A percentile compares a stretch with the other conserved stretches of the same genome.
phyloP scores from a whole-genome alignment of 2,797 vertebrate species.

The Liparis tanakae region DNA sequence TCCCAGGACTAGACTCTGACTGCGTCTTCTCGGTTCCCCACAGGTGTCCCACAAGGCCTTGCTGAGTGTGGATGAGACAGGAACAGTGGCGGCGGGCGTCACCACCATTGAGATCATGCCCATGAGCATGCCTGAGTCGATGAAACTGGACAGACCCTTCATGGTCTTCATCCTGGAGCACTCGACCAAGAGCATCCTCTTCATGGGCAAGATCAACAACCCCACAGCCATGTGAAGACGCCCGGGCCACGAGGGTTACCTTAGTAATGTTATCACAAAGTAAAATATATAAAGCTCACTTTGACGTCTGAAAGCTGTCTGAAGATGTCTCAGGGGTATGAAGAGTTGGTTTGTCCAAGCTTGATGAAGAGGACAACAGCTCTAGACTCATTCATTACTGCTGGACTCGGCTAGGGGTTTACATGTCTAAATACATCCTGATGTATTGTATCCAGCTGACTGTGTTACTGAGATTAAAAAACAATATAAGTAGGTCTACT shows the following conservation, averaged over 20 bases:
- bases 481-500: not conserved
- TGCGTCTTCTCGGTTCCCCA: slow-evolving; percentile 6
- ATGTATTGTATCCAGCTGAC: slow-evolving; percentile 5
- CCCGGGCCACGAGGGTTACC: not conserved
- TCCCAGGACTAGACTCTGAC: not conserved
- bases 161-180: slow-evolving; percentile 89
- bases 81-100: slow-evolving; percentile 85
- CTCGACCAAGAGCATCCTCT: slow-evolving; percentile 82
- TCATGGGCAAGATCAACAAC: slow-evolving; percentile 85
- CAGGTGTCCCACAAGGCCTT: slow-evolving; percentile 89
- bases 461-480: slow-evolving; percentile 9
- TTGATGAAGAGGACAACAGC: slow-evolving; percentile 25
- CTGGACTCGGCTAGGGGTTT: not conserved
- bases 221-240: slow-evolving; percentile 67
- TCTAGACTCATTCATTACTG: slow-evolving; percentile 16
- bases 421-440: slow-evolving; percentile 4
- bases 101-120: slow-evolving; percentile 85
- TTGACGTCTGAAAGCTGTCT: slow-evolving; percentile 9
- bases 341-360: slow-evolving; percentile 7
- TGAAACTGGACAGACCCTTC: slow-evolving; percentile 87
- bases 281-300: slow-evolving; percentile 9
- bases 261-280: not conserved
- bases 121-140: slow-evolving; percentile 81
- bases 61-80: slow-evolving; percentile 90
- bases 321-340: slow-evolving; percentile 1